Base-by-base conservation (phyloP, 2,113 vertebrate species). In the Coptodon bakossiorum region DNA sequence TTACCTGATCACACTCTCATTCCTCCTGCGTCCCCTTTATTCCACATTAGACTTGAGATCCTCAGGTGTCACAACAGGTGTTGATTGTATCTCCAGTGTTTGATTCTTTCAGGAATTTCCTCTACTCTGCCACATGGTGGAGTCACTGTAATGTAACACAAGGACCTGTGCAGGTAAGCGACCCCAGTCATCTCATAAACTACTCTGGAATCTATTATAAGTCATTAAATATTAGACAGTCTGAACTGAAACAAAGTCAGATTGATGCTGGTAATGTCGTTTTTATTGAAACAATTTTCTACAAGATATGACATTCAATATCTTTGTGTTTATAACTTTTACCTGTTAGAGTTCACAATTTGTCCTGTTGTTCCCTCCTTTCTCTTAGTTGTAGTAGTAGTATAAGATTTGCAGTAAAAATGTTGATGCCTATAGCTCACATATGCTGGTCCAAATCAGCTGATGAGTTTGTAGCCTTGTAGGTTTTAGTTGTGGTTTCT, bases 31-130 rank as follows among this genome's bases (percentile, higher is more conserved):
- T 19, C 27, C 63, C 34, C 1, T 5, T 76, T 81, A 66, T 82
- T 85, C 59, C 82, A 54, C 79, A 68, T 89, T 86, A 90, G 59
- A 89, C 1, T 27, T 91, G 89, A 45, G 76, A 59, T 34, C 80
- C 76, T 78, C 63, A 80, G 78, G 82, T 63, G 88, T 79, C 17
- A 4, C 81, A 31, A 86, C 88, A 88, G 16, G 92, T 93, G 92
- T 91, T 87, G 87, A 94, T 92, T 94, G 88, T 53, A 57, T 82
- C 88, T 91, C 66, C 7, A 27, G 56, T 71, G 89, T 88, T 88
- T 90, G 40, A 88, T 80, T 83, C 61, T 85, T 66, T 34, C 19
- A 76, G 83, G 50, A 50, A 9, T 36, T 14, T 73, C 27, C 52
- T 63, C 24, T 52, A 14, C 48, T 85, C 19, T 8, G 59, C 95